These are phyloP conservation scores for Smittia sp. DNA, from an alignment of 2,888 invertebrate genomes.

Conservation along the genomic window DNA sequence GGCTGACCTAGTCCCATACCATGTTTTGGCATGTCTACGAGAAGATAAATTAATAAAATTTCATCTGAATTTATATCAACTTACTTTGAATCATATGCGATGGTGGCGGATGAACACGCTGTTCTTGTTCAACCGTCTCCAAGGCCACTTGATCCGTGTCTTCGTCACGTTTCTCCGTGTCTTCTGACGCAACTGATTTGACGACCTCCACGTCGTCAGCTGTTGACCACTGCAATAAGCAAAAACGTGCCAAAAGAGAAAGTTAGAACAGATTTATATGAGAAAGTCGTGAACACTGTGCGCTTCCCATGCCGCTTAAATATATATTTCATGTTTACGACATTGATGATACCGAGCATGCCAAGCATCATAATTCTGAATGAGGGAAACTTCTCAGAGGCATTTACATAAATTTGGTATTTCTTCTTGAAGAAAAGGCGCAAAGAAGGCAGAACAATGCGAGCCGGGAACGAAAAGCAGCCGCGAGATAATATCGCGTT, in stretches of 20 bases:
- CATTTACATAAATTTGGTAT: constrained; percentile 34
- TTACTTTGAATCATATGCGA: constrained; percentile 48
- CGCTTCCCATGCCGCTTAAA: neutral
- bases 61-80: constrained; percentile 44
- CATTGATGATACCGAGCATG: neutral
- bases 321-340: neutral
- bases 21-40: constrained; percentile 56
- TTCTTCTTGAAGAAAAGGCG: neutral
- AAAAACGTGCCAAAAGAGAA: constrained; percentile 33
- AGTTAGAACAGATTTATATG: constrained; percentile 35
- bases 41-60: constrained; percentile 50
- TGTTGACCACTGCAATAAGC: constrained; percentile 48
- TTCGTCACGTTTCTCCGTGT: constrained; percentile 58
- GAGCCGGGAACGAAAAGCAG: neutral
- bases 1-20: constrained; percentile 52
- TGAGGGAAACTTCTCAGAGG: neutral
- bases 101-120: constrained; percentile 48
- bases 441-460: neutral
- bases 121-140: constrained; percentile 66
- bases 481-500: neutral
- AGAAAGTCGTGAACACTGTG: constrained; percentile 26
- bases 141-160: constrained; percentile 69
- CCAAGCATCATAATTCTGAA: constrained; percentile 5
- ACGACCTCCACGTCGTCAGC: constrained; percentile 65
- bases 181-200: constrained; percentile 60